Evolutionary conservation across 2,113 vertebrate genomes (phyloP).

Genomic region (Coptodon rendalli): DNA sequence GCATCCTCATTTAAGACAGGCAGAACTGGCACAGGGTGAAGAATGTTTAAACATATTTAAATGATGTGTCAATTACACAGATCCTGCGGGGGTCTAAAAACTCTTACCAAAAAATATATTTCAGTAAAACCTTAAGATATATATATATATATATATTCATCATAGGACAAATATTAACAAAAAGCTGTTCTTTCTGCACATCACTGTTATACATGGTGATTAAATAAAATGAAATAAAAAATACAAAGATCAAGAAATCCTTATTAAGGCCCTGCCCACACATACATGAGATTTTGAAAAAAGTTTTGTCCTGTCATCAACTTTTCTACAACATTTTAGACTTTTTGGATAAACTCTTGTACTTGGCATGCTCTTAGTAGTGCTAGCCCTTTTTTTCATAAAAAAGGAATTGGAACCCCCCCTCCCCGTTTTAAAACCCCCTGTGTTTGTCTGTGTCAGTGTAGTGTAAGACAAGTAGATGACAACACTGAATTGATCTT

Average conservation of each 20-base stretch:
- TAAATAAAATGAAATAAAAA: not conserved
- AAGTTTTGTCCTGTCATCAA: not conserved
- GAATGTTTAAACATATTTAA: not conserved
- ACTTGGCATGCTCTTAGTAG: not conserved
- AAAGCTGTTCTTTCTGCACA: not conserved
- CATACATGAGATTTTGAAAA: accelerated
- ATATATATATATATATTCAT: not conserved
- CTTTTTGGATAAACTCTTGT: not conserved
- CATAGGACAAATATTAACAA: not conserved
- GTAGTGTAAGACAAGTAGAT: not conserved
- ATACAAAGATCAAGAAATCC: not conserved
- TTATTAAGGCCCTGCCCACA: not conserved
- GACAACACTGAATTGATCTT: not conserved
- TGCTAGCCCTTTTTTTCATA: no score
- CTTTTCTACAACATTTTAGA: not conserved
- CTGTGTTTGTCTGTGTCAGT: not conserved
- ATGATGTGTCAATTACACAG: not conserved
- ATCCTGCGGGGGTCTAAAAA: not conserved
- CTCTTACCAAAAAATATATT: not conserved
- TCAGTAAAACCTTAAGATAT: not conserved
- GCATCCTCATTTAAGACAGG: not conserved
- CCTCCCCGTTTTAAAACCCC: not conserved
- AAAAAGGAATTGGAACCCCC: accelerated
- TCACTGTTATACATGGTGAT: not conserved
- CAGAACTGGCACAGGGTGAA: not conserved